Conservation (phyloP, 2,113 vertebrate genomes). For the Phoxinus phoxinus region DNA sequence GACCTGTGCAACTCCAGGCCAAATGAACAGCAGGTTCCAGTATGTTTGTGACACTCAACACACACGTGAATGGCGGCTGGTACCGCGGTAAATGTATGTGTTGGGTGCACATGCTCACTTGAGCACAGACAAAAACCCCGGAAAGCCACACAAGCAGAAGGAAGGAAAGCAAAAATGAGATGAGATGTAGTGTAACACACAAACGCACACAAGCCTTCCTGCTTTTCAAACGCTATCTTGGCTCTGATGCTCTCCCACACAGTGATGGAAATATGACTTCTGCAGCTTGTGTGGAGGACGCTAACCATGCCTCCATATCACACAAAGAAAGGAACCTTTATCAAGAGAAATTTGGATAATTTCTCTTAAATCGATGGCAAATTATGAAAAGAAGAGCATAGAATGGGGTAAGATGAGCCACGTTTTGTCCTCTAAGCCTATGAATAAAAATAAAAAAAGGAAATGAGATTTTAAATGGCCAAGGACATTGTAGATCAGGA, state of each 20-base stretch:
- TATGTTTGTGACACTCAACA: constrained; percentile 29
- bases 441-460: too few species aligned
- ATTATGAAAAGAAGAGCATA: background rate
- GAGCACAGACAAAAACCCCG: constrained; percentile 31
- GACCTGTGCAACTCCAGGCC: constrained; percentile 16
- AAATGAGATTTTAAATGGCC: too few species aligned
- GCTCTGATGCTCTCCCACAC: constrained; percentile 47
- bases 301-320: background rate
- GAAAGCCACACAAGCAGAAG: background rate
- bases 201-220: constrained; percentile 25
- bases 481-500: too few species aligned
- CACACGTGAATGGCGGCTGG: constrained; percentile 39
- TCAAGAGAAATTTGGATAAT: background rate
- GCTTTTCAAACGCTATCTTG: constrained; percentile 56
- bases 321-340: background rate
- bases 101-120: constrained; percentile 30
- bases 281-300: constrained; percentile 34
- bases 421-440: background rate
- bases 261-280: constrained; percentile 31
- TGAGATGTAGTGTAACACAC: background rate
- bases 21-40: constrained; percentile 13
- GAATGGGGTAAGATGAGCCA: constrained; percentile 3
- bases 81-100: constrained; percentile 29
- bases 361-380: background rate
- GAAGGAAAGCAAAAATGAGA: constrained; percentile 6